phyloP scores from a whole-genome alignment of 2,888 invertebrate genomes.

The Pogonocherus hispidulus region DNA sequence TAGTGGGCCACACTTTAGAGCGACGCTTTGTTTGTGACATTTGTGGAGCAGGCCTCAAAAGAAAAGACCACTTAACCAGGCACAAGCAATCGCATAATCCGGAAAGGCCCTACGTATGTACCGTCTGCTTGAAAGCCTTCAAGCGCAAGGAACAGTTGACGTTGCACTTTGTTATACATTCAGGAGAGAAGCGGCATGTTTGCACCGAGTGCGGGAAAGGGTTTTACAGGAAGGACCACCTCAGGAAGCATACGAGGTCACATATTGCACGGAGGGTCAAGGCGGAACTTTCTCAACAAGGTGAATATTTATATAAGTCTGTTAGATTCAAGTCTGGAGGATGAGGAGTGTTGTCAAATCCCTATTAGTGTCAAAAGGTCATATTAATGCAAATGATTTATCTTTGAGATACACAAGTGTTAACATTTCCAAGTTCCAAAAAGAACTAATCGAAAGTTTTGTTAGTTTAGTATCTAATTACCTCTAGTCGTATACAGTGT shows the following conservation, averaged over 20 bases:
- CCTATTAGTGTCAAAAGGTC: too few species aligned
- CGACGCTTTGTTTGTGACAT: conserved; percentile 90
- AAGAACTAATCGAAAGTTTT: too few species aligned
- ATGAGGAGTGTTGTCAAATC: too few species aligned
- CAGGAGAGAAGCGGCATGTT: conserved; percentile 88
- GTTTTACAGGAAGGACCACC: conserved; percentile 90
- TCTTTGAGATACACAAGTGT: too few species aligned
- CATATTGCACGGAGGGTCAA: conserved; percentile 89
- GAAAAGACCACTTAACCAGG: conserved; percentile 88
- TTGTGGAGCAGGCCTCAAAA: conserved; percentile 88
- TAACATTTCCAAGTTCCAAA: too few species aligned
- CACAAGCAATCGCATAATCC: conserved; percentile 92
- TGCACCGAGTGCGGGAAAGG: conserved; percentile 92
- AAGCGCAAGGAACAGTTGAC: conserved; percentile 92
- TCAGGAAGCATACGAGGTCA: conserved; percentile 87
- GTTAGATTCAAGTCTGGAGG: not conserved
- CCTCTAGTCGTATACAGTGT: too few species aligned
- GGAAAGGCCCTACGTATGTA: conserved; percentile 89
- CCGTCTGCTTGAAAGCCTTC: conserved; percentile 89
- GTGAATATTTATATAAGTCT: conserved; percentile 39
- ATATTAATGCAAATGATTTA: too few species aligned
- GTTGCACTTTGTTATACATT: conserved; percentile 90
- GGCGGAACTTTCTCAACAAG: conserved; percentile 84
- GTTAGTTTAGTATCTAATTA: too few species aligned
- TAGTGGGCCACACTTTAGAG: conserved; percentile 89